Evolutionary conservation across 2,113 vertebrate genomes (phyloP).

Genomic region (Chelonoidis abingdonii): DNA sequence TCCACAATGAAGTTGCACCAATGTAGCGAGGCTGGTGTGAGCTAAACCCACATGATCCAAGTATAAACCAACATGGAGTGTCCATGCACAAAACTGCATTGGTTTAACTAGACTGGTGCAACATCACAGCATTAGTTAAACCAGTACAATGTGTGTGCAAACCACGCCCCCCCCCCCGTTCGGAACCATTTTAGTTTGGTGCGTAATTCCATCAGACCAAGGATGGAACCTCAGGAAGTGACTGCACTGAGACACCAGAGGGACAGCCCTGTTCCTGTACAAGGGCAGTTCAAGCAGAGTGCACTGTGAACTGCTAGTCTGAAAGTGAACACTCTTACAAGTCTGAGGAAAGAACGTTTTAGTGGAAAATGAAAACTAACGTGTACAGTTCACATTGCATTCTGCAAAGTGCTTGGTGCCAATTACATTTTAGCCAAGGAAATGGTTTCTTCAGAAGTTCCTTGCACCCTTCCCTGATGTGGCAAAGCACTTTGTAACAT

Average conservation of each 20-base stretch:
- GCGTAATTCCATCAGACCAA: too few relatives aligned
- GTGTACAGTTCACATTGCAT: not conserved
- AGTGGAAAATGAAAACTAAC: not conserved
- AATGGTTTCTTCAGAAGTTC: not conserved
- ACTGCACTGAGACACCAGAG: too few relatives aligned
- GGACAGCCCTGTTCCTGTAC: not conserved
- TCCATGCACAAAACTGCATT: too few relatives aligned
- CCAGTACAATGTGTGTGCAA: too few relatives aligned
- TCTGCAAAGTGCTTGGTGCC: not conserved
- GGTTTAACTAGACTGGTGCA: too few relatives aligned
- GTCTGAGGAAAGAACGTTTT: not conserved
- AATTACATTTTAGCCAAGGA: not conserved
- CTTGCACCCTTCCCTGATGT: not conserved
- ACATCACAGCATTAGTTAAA: too few relatives aligned
- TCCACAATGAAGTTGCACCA: too few relatives aligned
- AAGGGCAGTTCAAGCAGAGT: not conserved
- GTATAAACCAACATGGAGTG: too few relatives aligned
- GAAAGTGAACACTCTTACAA: not conserved
- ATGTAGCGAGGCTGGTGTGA: too few relatives aligned
- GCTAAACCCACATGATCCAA: too few relatives aligned
- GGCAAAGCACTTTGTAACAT: not conserved
- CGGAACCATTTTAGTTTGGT: not conserved
- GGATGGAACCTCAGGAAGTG: too few relatives aligned
- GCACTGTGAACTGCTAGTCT: not conserved
- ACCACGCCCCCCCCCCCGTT: not conserved